These are phyloP conservation scores for Nemurella pictetii DNA, from an alignment of 2,888 invertebrate genomes.

Conservation along the genomic window DNA sequence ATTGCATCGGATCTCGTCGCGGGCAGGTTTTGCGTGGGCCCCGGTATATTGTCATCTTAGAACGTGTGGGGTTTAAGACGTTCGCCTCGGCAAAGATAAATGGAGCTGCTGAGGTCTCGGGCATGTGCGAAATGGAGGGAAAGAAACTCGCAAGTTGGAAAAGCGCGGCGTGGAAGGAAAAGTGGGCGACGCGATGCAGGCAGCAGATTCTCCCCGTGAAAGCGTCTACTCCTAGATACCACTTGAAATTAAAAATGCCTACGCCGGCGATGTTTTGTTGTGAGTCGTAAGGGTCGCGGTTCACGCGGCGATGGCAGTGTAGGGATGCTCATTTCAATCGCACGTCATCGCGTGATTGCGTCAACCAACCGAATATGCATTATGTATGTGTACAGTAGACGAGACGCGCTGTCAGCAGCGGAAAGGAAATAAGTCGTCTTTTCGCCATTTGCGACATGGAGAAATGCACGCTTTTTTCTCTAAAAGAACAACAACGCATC, in stretches of 20 bases:
- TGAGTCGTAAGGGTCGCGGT: too few species aligned
- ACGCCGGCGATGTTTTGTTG: too few species aligned
- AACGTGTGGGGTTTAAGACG: background rate
- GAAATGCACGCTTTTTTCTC: background rate
- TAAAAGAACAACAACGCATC: background rate
- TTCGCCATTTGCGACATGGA: background rate
- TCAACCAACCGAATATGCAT: too few species aligned
- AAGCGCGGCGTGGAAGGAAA: background rate
- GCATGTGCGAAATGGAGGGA: background rate
- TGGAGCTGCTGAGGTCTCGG: background rate
- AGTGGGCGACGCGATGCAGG: background rate
- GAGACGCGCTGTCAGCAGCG: background rate
- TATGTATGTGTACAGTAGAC: too few species aligned
- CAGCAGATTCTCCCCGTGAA: background rate
- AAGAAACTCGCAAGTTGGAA: background rate
- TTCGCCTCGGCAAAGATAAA: background rate
- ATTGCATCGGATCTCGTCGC: too few species aligned
- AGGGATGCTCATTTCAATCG: background rate
- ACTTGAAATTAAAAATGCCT: background rate
- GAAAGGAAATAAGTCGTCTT: background rate
- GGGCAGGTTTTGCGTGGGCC: too few species aligned
- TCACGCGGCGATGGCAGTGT: too few species aligned
- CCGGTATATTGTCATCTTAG: background rate
- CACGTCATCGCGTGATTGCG: background rate
- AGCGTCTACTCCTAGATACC: background rate